Evolutionary conservation across 2,888 invertebrate species (phyloP).

Genomic region (Isotomurus palustris): DNA sequence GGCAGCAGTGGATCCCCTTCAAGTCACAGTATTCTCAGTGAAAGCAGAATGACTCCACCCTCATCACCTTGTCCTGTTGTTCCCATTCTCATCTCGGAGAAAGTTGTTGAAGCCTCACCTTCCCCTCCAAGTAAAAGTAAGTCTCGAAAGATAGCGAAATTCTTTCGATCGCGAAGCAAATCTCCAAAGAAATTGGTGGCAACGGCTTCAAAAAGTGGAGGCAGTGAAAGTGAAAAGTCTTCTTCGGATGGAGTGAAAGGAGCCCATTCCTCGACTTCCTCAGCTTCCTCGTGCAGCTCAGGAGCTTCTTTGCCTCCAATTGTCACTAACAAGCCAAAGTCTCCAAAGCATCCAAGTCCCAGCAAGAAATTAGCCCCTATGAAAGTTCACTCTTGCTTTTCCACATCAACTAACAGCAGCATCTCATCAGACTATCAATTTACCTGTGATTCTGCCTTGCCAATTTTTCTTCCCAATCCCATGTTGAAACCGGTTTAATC

Average conservation of each 20-base stretch:
- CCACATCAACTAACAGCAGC: conserved; percentile 13
- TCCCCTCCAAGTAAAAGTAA: conserved; percentile 46
- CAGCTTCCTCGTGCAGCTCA: conserved; percentile 41
- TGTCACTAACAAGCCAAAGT: conserved; percentile 28
- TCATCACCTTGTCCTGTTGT: conserved; percentile 30
- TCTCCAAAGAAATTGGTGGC: conserved; percentile 39
- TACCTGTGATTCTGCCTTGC: conserved; percentile 45
- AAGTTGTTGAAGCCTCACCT: conserved; percentile 27
- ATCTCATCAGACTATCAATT: conserved; percentile 44
- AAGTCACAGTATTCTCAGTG: conserved; percentile 20
- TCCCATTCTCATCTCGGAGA: conserved; percentile 5
- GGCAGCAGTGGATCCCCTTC: no score
- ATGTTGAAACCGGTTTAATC: conserved; percentile 13
- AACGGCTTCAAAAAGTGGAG: conserved; percentile 31
- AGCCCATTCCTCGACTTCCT: conserved; percentile 39
- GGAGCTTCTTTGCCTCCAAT: conserved; percentile 22
- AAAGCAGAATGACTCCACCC: conserved; percentile 34
- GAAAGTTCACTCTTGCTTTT: conserved; percentile 25
- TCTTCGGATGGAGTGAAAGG: conserved; percentile 34
- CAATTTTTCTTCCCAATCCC: conserved; percentile 44
- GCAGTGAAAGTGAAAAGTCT: conserved; percentile 45
- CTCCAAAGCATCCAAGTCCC: conserved; percentile 38
- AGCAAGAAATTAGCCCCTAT: conserved; percentile 32
- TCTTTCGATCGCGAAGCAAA: conserved; percentile 43
- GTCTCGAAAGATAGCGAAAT: conserved; percentile 44